Evolutionary conservation across 35 echinoderm and acorn worm genomes (phyloP).

Genomic region (Stichopus chloronotus): DNA sequence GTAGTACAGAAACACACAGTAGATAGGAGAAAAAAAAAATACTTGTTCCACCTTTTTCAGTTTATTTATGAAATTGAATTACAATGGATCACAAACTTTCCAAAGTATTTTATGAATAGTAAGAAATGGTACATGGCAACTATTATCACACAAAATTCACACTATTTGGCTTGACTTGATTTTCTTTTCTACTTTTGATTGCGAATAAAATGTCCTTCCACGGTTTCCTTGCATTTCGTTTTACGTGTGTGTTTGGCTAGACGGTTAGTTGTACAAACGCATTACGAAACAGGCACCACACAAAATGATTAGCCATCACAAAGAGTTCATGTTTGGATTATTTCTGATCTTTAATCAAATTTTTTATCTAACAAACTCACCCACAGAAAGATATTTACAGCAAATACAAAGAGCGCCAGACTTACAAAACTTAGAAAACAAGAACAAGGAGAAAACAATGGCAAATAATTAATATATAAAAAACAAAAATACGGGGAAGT

Average conservation of each 20-base stretch:
- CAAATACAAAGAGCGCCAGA: slow-evolving; percentile 59
- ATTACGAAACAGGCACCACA: slow-evolving; percentile 52
- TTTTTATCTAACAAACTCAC: slow-evolving; percentile 55
- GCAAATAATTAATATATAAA: slow-evolving; percentile 1
- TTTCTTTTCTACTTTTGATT: slow-evolving; percentile 24
- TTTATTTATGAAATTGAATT: slow-evolving; percentile 68
- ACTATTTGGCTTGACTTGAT: slow-evolving; percentile 28
- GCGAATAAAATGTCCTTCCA: neutral
- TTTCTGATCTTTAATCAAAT: slow-evolving; percentile 26
- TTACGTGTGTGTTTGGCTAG: neutral
- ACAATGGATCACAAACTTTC: slow-evolving; percentile 65
- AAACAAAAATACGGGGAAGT: neutral
- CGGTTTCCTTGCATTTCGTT: neutral
- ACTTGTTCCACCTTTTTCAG: slow-evolving; percentile 25
- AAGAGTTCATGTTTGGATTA: neutral
- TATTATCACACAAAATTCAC: slow-evolving; percentile 44
- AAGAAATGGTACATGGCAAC: slow-evolving; percentile 54
- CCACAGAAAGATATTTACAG: slow-evolving; percentile 64
- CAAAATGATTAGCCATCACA: slow-evolving; percentile 48
- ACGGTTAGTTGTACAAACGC: slow-evolving; percentile 20
- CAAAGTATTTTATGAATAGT: slow-evolving; percentile 50
- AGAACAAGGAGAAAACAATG: slow-evolving; percentile 32
- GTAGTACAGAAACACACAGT: slow-evolving; percentile 38
- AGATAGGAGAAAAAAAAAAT: slow-evolving; percentile 28
- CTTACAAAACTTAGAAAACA: slow-evolving; percentile 62